A percentile compares a stretch with the other conserved stretches of the same genome.
phyloP scores from a whole-genome alignment of 2,113 vertebrate genomes.

The Grammomys dolichurus region DNA sequence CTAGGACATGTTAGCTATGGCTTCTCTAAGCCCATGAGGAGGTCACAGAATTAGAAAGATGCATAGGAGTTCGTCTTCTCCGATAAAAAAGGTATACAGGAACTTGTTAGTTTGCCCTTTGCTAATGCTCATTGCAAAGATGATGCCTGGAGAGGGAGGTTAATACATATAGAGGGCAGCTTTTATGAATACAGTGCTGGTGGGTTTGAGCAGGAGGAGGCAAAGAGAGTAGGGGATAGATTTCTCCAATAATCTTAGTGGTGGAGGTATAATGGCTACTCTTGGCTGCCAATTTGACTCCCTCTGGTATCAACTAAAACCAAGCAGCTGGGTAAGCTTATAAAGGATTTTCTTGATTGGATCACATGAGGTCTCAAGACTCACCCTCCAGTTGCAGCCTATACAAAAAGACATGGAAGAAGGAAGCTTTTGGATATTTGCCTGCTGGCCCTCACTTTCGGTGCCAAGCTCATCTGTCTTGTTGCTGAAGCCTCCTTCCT shows the following conservation, averaged over 20 bases:
- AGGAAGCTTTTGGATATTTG: neutral
- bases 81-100: neutral
- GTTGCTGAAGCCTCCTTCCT: neutral
- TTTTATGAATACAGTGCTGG: neutral
- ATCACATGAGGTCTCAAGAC: neutral
- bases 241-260: constrained; percentile 2
- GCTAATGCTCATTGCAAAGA: neutral
- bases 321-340: neutral
- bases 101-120: neutral
- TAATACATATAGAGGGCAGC: neutral
- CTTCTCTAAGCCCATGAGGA: neutral
- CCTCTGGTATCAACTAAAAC: neutral
- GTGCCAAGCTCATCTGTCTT: neutral
- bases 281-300: neutral
- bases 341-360: neutral
- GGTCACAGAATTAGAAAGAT: neutral
- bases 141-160: neutral
- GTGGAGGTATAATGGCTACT: neutral
- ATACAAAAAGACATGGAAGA: neutral
- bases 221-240: neutral
- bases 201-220: neutral
- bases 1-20: neutral
- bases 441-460: neutral
- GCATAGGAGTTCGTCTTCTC: neutral
- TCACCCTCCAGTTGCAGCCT: neutral